Percentiles rank a stretch among this genome's conserved stretches.
Evolutionary conservation across 2,888 invertebrate genomes (phyloP).

Genomic region (Fragum fragum): DNA sequence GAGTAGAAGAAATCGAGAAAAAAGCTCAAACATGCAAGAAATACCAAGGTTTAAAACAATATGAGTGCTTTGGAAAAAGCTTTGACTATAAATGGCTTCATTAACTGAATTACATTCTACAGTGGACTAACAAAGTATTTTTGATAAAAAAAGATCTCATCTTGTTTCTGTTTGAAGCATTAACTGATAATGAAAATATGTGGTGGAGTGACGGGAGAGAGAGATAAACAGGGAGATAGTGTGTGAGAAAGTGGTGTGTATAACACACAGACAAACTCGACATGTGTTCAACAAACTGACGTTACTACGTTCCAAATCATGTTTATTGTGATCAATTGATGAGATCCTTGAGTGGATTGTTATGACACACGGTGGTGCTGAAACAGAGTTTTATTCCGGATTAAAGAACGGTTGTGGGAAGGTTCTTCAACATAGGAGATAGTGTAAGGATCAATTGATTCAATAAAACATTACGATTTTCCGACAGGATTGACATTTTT

Average conservation of each 20-base stretch:
- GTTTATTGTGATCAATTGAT: slow-evolving; percentile 21
- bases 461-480: slow-evolving; percentile 13
- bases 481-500: background rate
- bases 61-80: too few relatives aligned
- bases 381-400: background rate
- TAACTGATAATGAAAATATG: background rate
- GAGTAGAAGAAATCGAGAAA: too few relatives aligned
- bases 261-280: slow-evolving; percentile 23
- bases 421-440: background rate
- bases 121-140: too few relatives aligned
- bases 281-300: slow-evolving; percentile 29
- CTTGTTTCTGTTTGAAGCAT: too few relatives aligned
- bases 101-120: too few relatives aligned
- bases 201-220: background rate
- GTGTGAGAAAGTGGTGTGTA: slow-evolving; percentile 21
- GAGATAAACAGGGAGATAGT: slow-evolving; percentile 13
- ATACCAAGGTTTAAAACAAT: too few relatives aligned
- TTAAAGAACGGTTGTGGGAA: background rate
- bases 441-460: background rate
- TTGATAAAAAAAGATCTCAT: too few relatives aligned
- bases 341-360: background rate
- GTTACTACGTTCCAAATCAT: slow-evolving; percentile 20
- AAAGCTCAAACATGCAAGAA: too few relatives aligned
- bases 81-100: too few relatives aligned
- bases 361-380: background rate